A percentile compares a stretch with the other conserved stretches of the same genome.
Evolutionary conservation across 2,888 invertebrate species (phyloP).

Genomic region (Leptinotarsa juncta): DNA sequence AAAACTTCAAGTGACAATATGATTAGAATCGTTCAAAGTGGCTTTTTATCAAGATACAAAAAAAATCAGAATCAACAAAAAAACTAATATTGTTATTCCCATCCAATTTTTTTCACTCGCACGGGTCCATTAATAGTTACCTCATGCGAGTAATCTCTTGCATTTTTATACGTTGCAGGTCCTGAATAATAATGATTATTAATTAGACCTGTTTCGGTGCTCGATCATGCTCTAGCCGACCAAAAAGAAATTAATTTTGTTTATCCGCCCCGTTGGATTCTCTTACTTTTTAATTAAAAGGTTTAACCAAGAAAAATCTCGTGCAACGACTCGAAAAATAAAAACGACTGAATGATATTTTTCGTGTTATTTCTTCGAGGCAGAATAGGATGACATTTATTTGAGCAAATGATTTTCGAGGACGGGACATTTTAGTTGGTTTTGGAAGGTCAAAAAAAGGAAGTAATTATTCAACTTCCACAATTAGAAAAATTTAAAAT

Average conservation of each 20-base stretch:
- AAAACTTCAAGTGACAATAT: too few relatives aligned
- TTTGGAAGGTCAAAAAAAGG: too few relatives aligned
- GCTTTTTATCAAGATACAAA: too few relatives aligned
- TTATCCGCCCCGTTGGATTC: conserved; percentile 47
- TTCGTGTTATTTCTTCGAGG: not conserved
- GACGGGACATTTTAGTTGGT: not conserved
- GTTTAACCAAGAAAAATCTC: conserved; percentile 32
- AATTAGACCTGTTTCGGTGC: conserved; percentile 45
- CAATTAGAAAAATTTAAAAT: too few relatives aligned
- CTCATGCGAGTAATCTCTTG: conserved; percentile 18
- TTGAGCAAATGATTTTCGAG: not conserved
- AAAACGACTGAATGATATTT: not conserved
- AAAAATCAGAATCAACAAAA: too few relatives aligned
- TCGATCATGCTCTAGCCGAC: conserved; percentile 52
- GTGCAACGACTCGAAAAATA: conserved; percentile 4
- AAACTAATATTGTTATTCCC: too few relatives aligned
- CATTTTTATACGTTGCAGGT: conserved; percentile 33
- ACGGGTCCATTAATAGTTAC: conserved; percentile 28
- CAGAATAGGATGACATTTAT: not conserved
- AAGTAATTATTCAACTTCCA: too few relatives aligned
- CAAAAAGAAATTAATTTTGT: conserved; percentile 54
- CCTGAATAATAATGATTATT: conserved; percentile 48
- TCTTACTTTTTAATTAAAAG: conserved; percentile 54
- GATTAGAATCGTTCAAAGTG: too few relatives aligned
- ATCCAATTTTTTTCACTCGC: too few relatives aligned